These are phyloP conservation scores for Mus pahari DNA, from an alignment of 2,113 vertebrate genomes.

Conservation along the genomic window DNA sequence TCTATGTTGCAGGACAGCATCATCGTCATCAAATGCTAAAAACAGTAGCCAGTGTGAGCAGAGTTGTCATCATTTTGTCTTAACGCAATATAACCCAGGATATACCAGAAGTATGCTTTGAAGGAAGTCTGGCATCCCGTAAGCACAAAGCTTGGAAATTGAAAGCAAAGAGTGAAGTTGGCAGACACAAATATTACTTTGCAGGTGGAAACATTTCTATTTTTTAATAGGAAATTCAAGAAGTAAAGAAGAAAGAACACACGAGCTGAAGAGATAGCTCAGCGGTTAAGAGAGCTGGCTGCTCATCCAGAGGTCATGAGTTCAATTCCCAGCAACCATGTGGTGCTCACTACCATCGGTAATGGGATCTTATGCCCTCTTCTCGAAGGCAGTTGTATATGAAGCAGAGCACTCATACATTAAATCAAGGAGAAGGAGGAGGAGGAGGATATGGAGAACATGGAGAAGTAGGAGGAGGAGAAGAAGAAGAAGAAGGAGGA, in stretches of 20 bases:
- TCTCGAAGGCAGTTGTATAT: no score
- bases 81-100: neutral
- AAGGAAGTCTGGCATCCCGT: neutral
- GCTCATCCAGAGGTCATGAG: no score
- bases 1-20: neutral
- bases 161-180: neutral
- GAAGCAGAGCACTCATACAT: no score
- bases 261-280: no score
- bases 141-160: neutral
- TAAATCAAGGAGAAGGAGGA: no score
- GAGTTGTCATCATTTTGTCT: neutral
- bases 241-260: neutral
- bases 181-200: conserved; percentile 9
- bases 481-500: no score
- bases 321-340: no score
- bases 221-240: neutral
- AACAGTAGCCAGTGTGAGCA: neutral
- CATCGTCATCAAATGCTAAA: neutral
- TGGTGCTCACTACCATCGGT: no score
- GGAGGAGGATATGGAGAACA: no score
- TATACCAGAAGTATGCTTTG: neutral
- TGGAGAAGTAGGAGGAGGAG: no score
- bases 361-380: no score
- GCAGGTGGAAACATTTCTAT: neutral
- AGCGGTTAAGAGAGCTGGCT: no score